Base-by-base conservation (phyloP, 92 coral and sea anemone species). In the Paramuricea clavata region DNA sequence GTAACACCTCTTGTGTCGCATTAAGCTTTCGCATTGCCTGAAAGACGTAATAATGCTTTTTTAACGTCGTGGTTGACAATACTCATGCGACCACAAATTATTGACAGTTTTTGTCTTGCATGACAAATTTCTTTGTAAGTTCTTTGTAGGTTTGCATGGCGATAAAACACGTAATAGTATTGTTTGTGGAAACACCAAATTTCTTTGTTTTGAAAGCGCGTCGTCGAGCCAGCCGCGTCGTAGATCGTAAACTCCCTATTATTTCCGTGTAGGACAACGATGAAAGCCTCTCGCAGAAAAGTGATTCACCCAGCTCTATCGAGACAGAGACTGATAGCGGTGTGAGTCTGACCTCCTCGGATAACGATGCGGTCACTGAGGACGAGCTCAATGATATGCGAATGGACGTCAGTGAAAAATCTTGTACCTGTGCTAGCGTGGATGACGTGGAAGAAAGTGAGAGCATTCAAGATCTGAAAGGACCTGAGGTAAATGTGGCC, bases 321-420 rank as follows among this genome's bases (percentile, higher is more conserved):
- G 99, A 97, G 44, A 94, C 98, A 11, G 98, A 96, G 57, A 94
- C 99, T 17, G 99, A 97, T 89, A 97, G 99, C 69, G 98, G 99
- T 0, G 99, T 97, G 2, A 95, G 99, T 76, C 93, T 94, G 76
- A 98, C 95, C 25, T 93, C 88, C 62, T 97, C 98, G 42, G 99
- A 97, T 25, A 95, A 95, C 74, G 93, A 98, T 67, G 83, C 82
- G 26, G 86, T 90, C 12, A 92, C 94, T 67, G 98, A 94, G 57
- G 99, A 97, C 31, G 98, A 97, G 42, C 95, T 94, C 5, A 22
- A 71, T 60, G 96, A 91, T 49, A 65, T 73, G 49, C 65, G 83
- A 10, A 81, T 19, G 54, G 87, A 74, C 9, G 83, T 80, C 23
- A 68, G 60, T 50, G 59, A 62, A 22, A 59, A 32, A 50, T 71